Evolutionary conservation across 23 tunicate genomes (phyloP).

Genomic region (Clavelina lepadiformis): DNA sequence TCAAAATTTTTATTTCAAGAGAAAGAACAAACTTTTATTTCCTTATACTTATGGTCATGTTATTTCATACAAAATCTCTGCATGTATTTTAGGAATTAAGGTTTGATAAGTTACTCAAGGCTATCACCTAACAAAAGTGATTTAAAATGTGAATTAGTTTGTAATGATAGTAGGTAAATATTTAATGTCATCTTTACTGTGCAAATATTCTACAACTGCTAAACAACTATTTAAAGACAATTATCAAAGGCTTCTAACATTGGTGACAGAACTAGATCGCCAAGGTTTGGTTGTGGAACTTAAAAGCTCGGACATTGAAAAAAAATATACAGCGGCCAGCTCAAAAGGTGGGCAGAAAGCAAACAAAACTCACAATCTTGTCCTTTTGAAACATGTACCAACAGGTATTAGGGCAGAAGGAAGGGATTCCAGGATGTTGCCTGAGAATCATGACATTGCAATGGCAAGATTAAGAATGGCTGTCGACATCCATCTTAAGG

Average conservation of each 20-base stretch:
- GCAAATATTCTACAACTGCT: too few relatives aligned
- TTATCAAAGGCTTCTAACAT: background rate
- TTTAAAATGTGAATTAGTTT: too few relatives aligned
- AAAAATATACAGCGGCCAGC: slow-evolving; percentile 27
- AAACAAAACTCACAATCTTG: slow-evolving; percentile 44
- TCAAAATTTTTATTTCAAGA: too few relatives aligned
- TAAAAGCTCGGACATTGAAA: slow-evolving; percentile 12
- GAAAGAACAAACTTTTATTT: too few relatives aligned
- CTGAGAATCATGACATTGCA: slow-evolving; percentile 33
- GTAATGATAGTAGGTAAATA: too few relatives aligned
- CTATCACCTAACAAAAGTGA: too few relatives aligned
- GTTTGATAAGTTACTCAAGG: too few relatives aligned
- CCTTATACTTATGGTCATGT: too few relatives aligned
- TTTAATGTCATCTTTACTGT: too few relatives aligned
- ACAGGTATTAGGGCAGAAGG: slow-evolving; percentile 25
- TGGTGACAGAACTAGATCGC: slow-evolving; percentile 12
- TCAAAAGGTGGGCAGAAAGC: slow-evolving; percentile 74
- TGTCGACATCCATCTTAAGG: slow-evolving; percentile 52
- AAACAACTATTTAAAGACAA: too few relatives aligned
- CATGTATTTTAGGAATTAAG: too few relatives aligned
- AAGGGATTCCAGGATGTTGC: slow-evolving; percentile 19
- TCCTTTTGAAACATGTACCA: slow-evolving; percentile 28
- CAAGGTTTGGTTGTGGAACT: slow-evolving; percentile 17
- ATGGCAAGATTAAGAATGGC: slow-evolving; percentile 33
- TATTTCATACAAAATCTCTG: too few relatives aligned